Conservation (phyloP, 1,140 invertebrate species). For the Spodoptera frugiperda region DNA sequence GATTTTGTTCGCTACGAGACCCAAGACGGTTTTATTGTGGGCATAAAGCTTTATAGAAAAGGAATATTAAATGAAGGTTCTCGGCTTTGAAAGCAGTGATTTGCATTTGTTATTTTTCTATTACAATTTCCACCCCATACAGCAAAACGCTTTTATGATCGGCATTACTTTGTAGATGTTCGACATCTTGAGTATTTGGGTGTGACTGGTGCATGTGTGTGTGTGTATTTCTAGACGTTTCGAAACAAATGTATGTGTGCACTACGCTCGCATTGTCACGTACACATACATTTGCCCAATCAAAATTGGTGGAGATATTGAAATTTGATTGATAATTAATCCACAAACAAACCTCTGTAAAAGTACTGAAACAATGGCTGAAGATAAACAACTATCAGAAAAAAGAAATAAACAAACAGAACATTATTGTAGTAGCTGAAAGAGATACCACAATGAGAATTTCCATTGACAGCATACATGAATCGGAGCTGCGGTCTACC, state of each 20-base stretch:
- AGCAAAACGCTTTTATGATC: conserved; percentile 10
- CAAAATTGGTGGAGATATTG: too few relatives aligned
- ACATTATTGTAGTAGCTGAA: too few relatives aligned
- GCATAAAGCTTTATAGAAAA: conserved; percentile 27
- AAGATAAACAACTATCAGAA: too few relatives aligned
- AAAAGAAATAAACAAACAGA: too few relatives aligned
- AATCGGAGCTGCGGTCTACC: too few relatives aligned
- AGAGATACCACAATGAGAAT: too few relatives aligned
- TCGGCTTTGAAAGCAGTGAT: conserved; percentile 18
- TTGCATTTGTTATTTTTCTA: conserved; percentile 28
- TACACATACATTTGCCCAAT: not conserved
- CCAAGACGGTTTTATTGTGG: conserved; percentile 35
- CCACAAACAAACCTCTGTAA: not conserved
- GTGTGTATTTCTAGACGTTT: conserved; percentile 25
- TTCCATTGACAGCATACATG: too few relatives aligned
- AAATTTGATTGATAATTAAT: not conserved
- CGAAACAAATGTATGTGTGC: conserved; percentile 1
- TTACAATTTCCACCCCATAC: conserved; percentile 11
- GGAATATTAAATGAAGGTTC: conserved; percentile 23
- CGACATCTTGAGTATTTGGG: conserved; percentile 2
- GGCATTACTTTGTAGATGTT: not conserved
- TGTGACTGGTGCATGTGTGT: not conserved
- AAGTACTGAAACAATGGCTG: not conserved
- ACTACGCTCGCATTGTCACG: conserved; percentile 44
- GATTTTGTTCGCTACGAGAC: conserved; percentile 21